Conservation (phyloP, 2,797 vertebrate genomes). For the Nannoperca obscura region DNA sequence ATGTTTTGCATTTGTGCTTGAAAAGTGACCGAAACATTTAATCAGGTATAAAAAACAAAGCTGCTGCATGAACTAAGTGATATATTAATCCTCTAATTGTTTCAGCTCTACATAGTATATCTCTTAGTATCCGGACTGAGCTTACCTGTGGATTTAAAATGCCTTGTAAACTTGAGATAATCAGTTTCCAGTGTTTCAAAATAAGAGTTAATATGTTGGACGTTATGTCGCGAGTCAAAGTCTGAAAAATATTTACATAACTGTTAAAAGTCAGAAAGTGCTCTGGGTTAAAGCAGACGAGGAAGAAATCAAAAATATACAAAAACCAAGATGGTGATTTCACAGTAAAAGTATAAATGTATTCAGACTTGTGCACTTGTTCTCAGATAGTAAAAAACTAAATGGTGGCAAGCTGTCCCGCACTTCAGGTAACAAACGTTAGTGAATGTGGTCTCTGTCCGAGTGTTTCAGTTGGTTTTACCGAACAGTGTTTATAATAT, state of each 20-base stretch:
- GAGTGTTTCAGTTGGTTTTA: slow-evolving; percentile 90
- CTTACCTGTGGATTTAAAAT: slow-evolving; percentile 40
- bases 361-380: slow-evolving; percentile 67
- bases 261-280: background rate
- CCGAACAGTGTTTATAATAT: slow-evolving; percentile 93
- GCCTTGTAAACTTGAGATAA: slow-evolving; percentile 29
- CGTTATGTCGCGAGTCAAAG: background rate
- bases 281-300: background rate
- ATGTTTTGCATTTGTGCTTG: background rate
- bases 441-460: slow-evolving; percentile 87
- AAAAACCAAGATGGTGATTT: slow-evolving; percentile 4
- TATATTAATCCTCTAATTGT: too few species aligned
- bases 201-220: background rate
- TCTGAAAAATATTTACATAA: slow-evolving; percentile 40
- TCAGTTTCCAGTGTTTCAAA: background rate
- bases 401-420: slow-evolving; percentile 65
- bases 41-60: background rate
- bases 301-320: background rate
- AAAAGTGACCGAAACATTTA: background rate
- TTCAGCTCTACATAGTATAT: background rate
- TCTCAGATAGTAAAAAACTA: background rate
- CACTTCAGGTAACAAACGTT: slow-evolving; percentile 82
- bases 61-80: background rate
- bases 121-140: slow-evolving; percentile 21
- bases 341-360: background rate